These are phyloP conservation scores for Gymnoscopelus microlampas DNA, from an alignment of 2,797 vertebrate species.

Conservation along the genomic window DNA sequence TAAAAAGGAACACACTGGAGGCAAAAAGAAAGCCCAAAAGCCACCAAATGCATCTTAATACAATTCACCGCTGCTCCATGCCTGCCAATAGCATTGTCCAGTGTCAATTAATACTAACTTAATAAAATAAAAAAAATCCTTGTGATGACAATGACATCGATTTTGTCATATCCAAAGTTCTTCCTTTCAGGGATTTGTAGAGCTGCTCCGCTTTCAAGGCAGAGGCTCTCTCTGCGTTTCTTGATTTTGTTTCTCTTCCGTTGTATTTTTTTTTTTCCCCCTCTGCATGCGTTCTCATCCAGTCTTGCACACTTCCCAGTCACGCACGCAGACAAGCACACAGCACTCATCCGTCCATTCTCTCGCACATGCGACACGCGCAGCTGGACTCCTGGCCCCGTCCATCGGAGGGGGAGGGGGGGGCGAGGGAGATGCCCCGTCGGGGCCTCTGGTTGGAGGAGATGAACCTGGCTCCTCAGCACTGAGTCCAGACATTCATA, in stretches of 20 bases:
- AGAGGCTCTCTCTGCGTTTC: constrained; percentile 78
- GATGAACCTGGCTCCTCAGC: constrained; percentile 89
- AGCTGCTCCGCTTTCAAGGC: constrained; percentile 88
- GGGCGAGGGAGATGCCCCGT: constrained; percentile 47
- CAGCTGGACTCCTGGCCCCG: constrained; percentile 87
- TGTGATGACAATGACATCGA: constrained; percentile 82
- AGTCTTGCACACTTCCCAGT: constrained; percentile 80
- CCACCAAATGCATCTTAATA: constrained; percentile 79
- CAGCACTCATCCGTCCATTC: constrained; percentile 83
- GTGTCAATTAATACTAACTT: constrained; percentile 93
- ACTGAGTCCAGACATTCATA: constrained; percentile 93
- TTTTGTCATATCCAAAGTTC: constrained; percentile 73
- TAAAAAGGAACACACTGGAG: constrained; percentile 88
- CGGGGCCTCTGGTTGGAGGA: constrained; percentile 80
- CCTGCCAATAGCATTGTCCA: constrained; percentile 91
- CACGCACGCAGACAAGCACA: constrained; percentile 82
- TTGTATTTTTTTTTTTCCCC: constrained; percentile 64
- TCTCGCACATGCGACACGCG: constrained; percentile 82
- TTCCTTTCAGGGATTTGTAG: constrained; percentile 80
- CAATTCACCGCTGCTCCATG: constrained; percentile 88
- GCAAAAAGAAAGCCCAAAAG: constrained; percentile 90
- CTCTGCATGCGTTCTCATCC: constrained; percentile 93
- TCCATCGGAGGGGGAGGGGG: constrained; percentile 83
- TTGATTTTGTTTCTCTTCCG: constrained; percentile 74
- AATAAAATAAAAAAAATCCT: constrained; percentile 76